Evolutionary conservation across 1,140 invertebrate genomes (phyloP).

Genomic region (Agrilus planipennis): DNA sequence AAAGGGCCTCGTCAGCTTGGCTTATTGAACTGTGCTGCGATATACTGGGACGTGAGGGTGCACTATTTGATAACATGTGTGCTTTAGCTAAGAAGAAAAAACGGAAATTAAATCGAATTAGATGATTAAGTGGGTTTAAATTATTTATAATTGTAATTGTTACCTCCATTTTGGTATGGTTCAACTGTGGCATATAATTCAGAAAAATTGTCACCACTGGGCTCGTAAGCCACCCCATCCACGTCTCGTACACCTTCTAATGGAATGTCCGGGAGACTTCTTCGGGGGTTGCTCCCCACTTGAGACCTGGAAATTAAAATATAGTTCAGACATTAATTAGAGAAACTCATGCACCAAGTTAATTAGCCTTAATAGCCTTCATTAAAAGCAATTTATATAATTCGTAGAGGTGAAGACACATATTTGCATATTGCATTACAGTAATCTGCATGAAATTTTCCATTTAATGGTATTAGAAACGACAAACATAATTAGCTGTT

Average conservation of each 20-base stretch:
- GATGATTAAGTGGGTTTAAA: constrained; percentile 2
- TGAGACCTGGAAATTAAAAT: constrained; percentile 12
- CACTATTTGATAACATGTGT: constrained; percentile 21
- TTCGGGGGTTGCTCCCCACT: constrained; percentile 37
- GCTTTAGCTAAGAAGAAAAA: constrained; percentile 22
- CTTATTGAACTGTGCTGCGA: constrained; percentile 46
- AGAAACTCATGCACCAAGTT: too few species aligned
- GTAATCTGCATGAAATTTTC: too few species aligned
- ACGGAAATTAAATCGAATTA: not conserved
- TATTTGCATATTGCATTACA: too few species aligned
- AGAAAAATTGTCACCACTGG: constrained; percentile 43
- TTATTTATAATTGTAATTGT: constrained; percentile 6
- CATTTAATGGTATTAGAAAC: too few species aligned
- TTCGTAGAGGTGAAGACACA: too few species aligned
- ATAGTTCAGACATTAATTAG: too few species aligned
- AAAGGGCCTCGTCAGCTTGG: constrained; percentile 44
- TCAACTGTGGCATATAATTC: constrained; percentile 57
- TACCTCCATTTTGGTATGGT: constrained; percentile 27
- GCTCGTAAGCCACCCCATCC: constrained; percentile 36
- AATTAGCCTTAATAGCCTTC: too few species aligned
- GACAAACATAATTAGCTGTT: too few species aligned
- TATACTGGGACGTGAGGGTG: constrained; percentile 35
- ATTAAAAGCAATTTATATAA: too few species aligned
- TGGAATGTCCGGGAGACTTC: constrained; percentile 55
- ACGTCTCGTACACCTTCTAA: constrained; percentile 31